Conservation (phyloP, 2,797 vertebrate genomes). For the Chelonia mydas region DNA sequence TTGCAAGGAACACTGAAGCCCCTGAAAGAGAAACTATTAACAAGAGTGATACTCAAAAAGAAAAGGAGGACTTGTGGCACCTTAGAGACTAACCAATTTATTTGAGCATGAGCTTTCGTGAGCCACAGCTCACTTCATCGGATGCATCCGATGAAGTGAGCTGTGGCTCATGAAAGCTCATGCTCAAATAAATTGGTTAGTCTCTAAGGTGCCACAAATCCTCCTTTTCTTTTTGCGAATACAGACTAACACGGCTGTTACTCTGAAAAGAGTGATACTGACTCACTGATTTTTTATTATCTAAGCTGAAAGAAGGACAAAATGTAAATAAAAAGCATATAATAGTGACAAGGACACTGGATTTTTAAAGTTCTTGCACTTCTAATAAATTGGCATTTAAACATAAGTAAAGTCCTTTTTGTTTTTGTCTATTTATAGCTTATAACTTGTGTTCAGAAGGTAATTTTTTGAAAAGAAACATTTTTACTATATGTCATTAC, state of each 20-base stretch:
- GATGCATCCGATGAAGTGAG: too few relatives aligned
- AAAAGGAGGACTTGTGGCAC: too few relatives aligned
- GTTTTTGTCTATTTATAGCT: slow-evolving; percentile 16
- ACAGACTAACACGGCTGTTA: too few relatives aligned
- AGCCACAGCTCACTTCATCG: too few relatives aligned
- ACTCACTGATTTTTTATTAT: background rate
- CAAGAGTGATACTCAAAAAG: background rate
- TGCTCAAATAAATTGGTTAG: too few relatives aligned
- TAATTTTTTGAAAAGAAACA: background rate
- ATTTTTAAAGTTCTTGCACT: slow-evolving; percentile 8
- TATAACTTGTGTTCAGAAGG: slow-evolving; percentile 50
- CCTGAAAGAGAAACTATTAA: slow-evolving; percentile 26
- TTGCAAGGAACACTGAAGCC: background rate
- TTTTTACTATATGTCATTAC: background rate
- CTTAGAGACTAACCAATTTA: too few relatives aligned
- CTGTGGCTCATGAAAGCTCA: too few relatives aligned
- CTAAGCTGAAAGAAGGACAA: background rate
- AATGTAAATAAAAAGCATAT: background rate
- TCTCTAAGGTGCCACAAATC: too few relatives aligned
- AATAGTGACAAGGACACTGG: slow-evolving; percentile 23
- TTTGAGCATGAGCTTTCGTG: too few relatives aligned
- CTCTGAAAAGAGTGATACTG: background rate
- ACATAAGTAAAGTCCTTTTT: background rate
- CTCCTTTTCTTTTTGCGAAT: too few relatives aligned
- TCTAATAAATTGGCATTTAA: background rate